A percentile compares a stretch with the other conserved stretches of the same genome.
Conservation (phyloP, 1,140 invertebrate species). For the Habropoda laboriosa region DNA sequence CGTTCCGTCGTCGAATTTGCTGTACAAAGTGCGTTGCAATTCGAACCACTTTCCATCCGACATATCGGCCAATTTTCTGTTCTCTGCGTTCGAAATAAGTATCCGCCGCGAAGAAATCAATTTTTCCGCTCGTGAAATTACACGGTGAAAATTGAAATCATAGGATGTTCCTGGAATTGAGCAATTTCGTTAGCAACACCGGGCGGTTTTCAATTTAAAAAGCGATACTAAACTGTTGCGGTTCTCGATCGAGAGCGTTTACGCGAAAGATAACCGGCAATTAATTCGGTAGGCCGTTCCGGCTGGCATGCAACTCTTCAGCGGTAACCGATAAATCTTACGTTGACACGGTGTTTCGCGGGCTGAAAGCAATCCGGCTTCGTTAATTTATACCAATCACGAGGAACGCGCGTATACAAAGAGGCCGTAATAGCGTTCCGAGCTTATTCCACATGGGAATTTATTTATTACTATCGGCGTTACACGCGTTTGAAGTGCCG, state of each 20-base stretch:
- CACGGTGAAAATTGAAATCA: not conserved
- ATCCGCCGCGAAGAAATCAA: too few species aligned
- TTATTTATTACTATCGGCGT: slow-evolving; percentile 58
- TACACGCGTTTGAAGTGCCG: slow-evolving; percentile 52
- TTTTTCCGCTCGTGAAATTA: not conserved
- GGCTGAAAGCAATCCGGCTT: slow-evolving; percentile 49
- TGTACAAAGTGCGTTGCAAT: too few species aligned
- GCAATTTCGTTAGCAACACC: not conserved
- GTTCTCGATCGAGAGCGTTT: slow-evolving; percentile 6
- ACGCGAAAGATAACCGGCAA: slow-evolving; percentile 44
- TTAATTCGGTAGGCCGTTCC: slow-evolving; percentile 42
- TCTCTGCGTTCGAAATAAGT: too few species aligned
- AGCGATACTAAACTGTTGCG: not conserved
- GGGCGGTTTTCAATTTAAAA: not conserved
- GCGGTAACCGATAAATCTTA: slow-evolving; percentile 57
- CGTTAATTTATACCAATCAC: slow-evolving; percentile 57
- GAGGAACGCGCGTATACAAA: slow-evolving; percentile 48
- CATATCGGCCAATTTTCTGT: too few species aligned
- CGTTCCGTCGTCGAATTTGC: too few species aligned
- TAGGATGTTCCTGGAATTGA: not conserved
- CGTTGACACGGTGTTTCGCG: slow-evolving; percentile 49
- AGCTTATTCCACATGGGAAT: slow-evolving; percentile 58
- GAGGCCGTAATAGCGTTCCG: slow-evolving; percentile 41
- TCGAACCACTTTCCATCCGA: too few species aligned
- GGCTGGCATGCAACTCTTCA: slow-evolving; percentile 52